These are phyloP conservation scores for Abrostola triplasia DNA, from an alignment of 2,888 invertebrate genomes.

Conservation along the genomic window DNA sequence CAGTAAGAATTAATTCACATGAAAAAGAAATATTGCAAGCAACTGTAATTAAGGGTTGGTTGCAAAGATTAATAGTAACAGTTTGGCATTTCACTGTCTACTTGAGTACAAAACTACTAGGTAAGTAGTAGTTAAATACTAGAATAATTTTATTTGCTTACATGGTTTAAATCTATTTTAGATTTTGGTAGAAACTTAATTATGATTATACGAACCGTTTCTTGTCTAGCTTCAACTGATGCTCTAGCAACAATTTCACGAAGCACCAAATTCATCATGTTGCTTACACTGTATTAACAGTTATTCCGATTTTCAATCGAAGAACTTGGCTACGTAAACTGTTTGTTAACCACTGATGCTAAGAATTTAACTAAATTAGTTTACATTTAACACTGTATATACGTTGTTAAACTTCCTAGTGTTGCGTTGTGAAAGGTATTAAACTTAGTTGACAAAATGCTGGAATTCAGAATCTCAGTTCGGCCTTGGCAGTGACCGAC, in stretches of 20 bases:
- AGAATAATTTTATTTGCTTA: too few relatives aligned
- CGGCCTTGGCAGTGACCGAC: conserved; percentile 86
- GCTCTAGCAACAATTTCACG: conserved; percentile 80
- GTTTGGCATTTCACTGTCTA: too few relatives aligned
- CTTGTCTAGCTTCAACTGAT: conserved; percentile 75
- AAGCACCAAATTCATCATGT: conserved; percentile 79
- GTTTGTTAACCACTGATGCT: conserved; percentile 19
- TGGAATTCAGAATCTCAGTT: conserved; percentile 65
- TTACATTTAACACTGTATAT: conserved; percentile 46
- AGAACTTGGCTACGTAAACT: conserved; percentile 22
- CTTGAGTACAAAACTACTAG: too few relatives aligned
- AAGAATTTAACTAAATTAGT: conserved; percentile 11
- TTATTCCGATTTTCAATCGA: conserved; percentile 38
- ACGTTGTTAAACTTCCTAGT: conserved; percentile 56
- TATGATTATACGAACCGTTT: conserved; percentile 70
- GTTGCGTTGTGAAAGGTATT: conserved; percentile 65
- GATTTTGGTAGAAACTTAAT: background rate
- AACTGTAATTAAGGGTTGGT: too few relatives aligned
- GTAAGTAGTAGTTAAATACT: too few relatives aligned
- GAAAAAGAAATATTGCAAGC: too few relatives aligned
- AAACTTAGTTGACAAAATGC: conserved; percentile 60
- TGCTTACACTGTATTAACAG: conserved; percentile 68
- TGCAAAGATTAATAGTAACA: too few relatives aligned
- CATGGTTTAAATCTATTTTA: background rate
- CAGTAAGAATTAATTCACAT: too few relatives aligned